Percentiles rank a stretch among this genome's conserved stretches.
These are phyloP conservation scores for Zonitis immaculata DNA, from an alignment of 2,888 invertebrate species.

Conservation along the genomic window DNA sequence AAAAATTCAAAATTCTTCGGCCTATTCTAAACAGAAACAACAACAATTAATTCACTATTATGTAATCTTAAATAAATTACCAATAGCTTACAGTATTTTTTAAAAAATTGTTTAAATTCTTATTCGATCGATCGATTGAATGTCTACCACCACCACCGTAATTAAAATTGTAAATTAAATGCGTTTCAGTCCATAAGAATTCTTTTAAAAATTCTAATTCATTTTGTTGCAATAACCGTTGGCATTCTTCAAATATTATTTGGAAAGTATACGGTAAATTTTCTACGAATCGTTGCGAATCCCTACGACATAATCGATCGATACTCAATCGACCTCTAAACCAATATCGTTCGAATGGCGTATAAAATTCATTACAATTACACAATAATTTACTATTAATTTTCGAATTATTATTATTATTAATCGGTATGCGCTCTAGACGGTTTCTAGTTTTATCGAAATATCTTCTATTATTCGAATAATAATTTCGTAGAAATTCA, in stretches of 20 bases:
- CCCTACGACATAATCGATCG: constrained; percentile 21
- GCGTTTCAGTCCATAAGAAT: constrained; percentile 34
- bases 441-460: background rate
- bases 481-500: background rate
- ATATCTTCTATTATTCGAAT: background rate
- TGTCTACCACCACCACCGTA: background rate
- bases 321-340: constrained; percentile 29
- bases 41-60: background rate
- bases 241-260: constrained; percentile 38
- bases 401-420: constrained; percentile 12
- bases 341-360: constrained; percentile 40
- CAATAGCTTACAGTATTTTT: constrained; percentile 5
- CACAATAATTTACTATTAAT: too few species aligned
- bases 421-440: background rate
- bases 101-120: background rate
- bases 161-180: constrained; percentile 23
- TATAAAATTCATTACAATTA: constrained; percentile 28
- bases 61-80: background rate
- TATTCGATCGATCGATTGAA: background rate
- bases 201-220: constrained; percentile 35
- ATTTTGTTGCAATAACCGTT: constrained; percentile 37
- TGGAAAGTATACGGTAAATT: constrained; percentile 35
- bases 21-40: constrained; percentile 3
- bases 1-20: constrained; percentile 6
- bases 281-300: constrained; percentile 28